phyloP scores from a whole-genome alignment of 64 coral and sea anemone species.

The Acropora yongei region DNA sequence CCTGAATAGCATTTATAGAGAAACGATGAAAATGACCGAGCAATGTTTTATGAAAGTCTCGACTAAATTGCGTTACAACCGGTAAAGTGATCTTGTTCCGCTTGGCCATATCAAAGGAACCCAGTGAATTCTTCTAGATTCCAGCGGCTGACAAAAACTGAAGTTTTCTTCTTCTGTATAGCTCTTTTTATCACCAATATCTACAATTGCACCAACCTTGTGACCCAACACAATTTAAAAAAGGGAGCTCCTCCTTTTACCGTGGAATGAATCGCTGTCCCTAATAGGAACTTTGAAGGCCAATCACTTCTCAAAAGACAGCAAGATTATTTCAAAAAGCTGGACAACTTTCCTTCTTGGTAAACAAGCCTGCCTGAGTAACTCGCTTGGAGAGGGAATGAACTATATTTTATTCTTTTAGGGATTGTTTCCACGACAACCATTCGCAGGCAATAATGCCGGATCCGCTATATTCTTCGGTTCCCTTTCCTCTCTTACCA shows the following conservation, averaged over 20 bases:
- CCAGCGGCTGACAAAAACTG: no score
- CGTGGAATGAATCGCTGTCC: no score
- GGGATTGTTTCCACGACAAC: constrained; percentile 18
- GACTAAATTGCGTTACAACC: not conserved
- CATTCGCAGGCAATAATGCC: constrained; percentile 2
- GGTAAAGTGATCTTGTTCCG: no score
- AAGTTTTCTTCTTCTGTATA: not conserved
- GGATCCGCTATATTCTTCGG: constrained; percentile 25
- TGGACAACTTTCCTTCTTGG: not conserved
- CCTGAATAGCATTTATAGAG: not conserved
- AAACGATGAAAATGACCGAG: not conserved
- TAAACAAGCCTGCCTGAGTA: not conserved
- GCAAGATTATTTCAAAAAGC: not conserved
- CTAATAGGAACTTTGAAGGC: no score
- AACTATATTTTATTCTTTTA: not conserved
- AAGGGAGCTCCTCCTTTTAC: no score
- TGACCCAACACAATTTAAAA: no score
- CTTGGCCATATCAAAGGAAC: no score
- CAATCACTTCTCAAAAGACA: not conserved
- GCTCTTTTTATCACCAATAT: not conserved
- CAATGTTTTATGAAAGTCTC: not conserved
- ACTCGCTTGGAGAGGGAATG: not conserved
- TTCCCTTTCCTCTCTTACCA: constrained; percentile 25
- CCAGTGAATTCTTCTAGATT: no score
- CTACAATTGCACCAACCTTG: not conserved